Evolutionary conservation across 2,113 vertebrate genomes (phyloP), one percentile per base, ranked within the genome.

Genomic region (Atrichornis clamosus): DNA sequence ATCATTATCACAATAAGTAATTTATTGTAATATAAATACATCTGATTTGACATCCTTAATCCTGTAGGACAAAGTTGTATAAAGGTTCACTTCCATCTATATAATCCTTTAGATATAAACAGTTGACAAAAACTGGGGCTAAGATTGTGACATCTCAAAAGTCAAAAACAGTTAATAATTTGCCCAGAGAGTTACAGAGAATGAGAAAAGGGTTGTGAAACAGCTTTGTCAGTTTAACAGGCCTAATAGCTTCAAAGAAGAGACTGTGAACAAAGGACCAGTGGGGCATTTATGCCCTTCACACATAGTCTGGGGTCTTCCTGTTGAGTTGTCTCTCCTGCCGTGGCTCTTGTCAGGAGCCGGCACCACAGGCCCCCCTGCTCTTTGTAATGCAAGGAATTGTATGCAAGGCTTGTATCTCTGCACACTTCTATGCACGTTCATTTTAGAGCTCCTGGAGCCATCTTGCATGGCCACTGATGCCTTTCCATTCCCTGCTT

Each of bases 261-360:
- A 8, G 32, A 19, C 30, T 0, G 0, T 35, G 37, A 73, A 18
- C 8, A 46, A 33, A 46, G 33, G 17, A 33, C 9, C 1, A 39
- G 13, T 9, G 0, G 0, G 13, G 17, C 9, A 37, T 53, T 53
- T 63, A 14, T 11, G 37, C 9, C 27, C 58, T 53, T 63, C 17
- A 13, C 13, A 26, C 11, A 11, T 21, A 14, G 37, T 37, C 56
- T 53, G 39, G 12, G 5, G 4, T 63, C 9, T 63, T 63, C 17
- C 27, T 32, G 2, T 21, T 17, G 10, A 32, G 17, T 44, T 32
- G n/a, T 27, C 56, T 37, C 9, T 53, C 33, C 47, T 84, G 58
- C 27, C 22, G 17, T 37, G 32, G 37, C 47, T 37, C 32, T 32
- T 53, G 27, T 46, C 58, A 73, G 56, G 39, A n/a, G n/a, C 47